phyloP scores from a whole-genome alignment of 35 echinoderm and acorn worm species.

The Holothuria glaberrima region DNA sequence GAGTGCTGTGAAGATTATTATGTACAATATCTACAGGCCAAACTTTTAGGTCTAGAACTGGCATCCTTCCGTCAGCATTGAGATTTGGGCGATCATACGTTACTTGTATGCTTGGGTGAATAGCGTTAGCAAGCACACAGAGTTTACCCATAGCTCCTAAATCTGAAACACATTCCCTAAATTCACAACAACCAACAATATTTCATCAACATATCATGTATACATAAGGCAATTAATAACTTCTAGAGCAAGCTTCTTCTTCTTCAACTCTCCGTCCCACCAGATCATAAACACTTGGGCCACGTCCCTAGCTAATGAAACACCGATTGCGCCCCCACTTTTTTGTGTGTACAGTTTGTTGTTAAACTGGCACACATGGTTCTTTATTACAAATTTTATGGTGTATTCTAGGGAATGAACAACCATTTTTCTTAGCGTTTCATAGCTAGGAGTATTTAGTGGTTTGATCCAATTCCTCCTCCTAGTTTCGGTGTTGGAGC shows the following conservation, averaged over 20 bases:
- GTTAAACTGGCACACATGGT: neutral
- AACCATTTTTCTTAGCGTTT: slow-evolving; percentile 1
- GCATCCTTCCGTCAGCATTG: slow-evolving; percentile 14
- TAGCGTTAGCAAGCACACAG: neutral
- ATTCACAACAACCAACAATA: neutral
- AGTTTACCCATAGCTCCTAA: neutral
- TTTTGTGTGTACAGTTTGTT: slow-evolving; percentile 28
- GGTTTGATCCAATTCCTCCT: neutral
- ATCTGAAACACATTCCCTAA: neutral
- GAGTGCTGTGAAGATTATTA: no score
- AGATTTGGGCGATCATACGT: slow-evolving; percentile 15
- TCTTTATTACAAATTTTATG: slow-evolving; percentile 14
- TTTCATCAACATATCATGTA: neutral
- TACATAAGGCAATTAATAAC: neutral
- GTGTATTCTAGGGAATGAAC: slow-evolving; percentile 12
- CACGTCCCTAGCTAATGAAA: neutral
- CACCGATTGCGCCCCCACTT: neutral
- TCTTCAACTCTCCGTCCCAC: slow-evolving; percentile 17
- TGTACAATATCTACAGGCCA: neutral
- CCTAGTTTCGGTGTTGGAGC: neutral
- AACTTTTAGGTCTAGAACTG: slow-evolving; percentile 14
- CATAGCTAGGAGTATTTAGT: neutral
- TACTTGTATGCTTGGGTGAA: slow-evolving; percentile 18
- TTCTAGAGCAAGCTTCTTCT: neutral
- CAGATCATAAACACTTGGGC: slow-evolving; percentile 33